A percentile compares a stretch with the other conserved stretches of the same genome.
These are phyloP conservation scores for Xestia c-nigrum DNA, from an alignment of 2,888 invertebrate species.

Conservation along the genomic window DNA sequence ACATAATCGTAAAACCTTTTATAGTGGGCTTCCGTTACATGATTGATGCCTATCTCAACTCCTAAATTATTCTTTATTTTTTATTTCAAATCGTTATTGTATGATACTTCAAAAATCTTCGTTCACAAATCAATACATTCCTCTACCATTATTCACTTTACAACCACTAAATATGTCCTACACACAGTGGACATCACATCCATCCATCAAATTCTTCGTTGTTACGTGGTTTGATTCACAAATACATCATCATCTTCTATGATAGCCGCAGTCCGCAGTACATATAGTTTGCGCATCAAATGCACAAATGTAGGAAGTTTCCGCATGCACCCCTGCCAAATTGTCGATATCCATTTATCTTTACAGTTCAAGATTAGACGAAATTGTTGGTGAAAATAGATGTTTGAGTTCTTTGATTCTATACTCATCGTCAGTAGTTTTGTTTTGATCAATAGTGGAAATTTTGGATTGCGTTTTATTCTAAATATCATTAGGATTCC, in stretches of 20 bases:
- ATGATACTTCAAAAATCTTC: not conserved
- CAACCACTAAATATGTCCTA: constrained; percentile 23
- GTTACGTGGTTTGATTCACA: constrained; percentile 51
- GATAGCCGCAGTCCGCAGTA: constrained; percentile 18
- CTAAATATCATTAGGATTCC: not conserved
- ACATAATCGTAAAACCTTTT: not conserved
- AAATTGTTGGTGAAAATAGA: constrained; percentile 20
- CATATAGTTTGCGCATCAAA: constrained; percentile 34
- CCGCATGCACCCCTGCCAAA: constrained; percentile 54
- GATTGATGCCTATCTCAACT: constrained; percentile 6
- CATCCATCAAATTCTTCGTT: constrained; percentile 46
- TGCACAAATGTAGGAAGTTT: constrained; percentile 65
- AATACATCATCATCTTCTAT: constrained; percentile 33
- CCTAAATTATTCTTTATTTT: not conserved
- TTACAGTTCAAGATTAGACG: constrained; percentile 28
- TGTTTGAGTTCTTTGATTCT: constrained; percentile 14
- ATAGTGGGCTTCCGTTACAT: constrained; percentile 2
- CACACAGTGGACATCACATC: constrained; percentile 21
- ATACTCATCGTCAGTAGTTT: not conserved
- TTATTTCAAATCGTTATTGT: not conserved
- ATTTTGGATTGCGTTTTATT: not conserved
- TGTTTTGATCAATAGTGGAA: constrained; percentile 3
- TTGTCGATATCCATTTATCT: constrained; percentile 52
- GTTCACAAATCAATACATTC: constrained; percentile 20
- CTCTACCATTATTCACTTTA: constrained; percentile 32